A percentile compares a stretch with the other conserved stretches of the same genome.
phyloP scores from a whole-genome alignment of 1,140 invertebrate species.

The Diorhabda elongata region DNA sequence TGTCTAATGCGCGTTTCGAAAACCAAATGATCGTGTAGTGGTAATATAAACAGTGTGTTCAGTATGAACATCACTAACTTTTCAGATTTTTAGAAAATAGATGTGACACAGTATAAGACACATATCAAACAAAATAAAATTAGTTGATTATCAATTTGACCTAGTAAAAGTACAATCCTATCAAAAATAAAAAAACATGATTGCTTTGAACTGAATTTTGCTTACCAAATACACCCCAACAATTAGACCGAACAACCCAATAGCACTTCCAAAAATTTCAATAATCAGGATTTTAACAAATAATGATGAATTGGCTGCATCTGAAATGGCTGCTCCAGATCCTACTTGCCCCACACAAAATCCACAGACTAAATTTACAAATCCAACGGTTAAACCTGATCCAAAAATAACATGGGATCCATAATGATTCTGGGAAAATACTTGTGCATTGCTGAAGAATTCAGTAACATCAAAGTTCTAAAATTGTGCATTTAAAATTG shows the following conservation, averaged over 20 bases:
- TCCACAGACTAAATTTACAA: conserved; percentile 85
- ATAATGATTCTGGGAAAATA: conserved; percentile 52
- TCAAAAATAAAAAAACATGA: no score
- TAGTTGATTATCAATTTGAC: no score
- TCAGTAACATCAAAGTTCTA: conserved; percentile 32
- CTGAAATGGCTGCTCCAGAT: conserved; percentile 82
- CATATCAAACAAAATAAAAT: no score
- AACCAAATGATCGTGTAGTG: no score
- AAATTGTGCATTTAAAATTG: conserved; percentile 24
- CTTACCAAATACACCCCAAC: conserved; percentile 76
- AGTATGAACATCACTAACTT: no score
- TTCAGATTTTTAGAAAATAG: no score
- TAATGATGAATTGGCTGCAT: conserved; percentile 82
- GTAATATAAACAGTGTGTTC: no score
- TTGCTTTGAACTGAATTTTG: no score
- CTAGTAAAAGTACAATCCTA: no score
- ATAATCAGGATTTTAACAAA: conserved; percentile 91
- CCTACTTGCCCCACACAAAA: conserved; percentile 84
- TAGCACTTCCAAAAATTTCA: conserved; percentile 90
- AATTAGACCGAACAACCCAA: conserved; percentile 88
- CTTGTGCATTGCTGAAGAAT: conserved; percentile 11
- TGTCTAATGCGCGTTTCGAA: no score
- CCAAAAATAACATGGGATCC: conserved; percentile 82
- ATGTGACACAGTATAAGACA: no score
- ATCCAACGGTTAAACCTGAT: conserved; percentile 77